Percentiles rank a stretch among this genome's conserved stretches.
Conservation (phyloP, 2,113 vertebrate genomes). For the Ellobius talpinus region DNA sequence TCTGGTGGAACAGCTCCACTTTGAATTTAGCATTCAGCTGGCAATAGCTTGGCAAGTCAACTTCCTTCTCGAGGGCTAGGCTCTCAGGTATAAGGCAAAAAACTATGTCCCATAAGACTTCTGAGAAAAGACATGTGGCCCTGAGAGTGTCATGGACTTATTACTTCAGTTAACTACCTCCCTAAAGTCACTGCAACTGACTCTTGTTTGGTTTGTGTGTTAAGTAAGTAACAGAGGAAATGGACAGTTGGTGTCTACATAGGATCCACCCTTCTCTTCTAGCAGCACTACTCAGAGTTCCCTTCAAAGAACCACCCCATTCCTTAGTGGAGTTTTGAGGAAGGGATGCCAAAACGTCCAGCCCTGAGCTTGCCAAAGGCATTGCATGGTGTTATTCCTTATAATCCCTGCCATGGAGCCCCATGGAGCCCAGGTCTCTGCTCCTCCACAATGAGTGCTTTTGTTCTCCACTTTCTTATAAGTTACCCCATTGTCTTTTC, state of each 20-base stretch:
- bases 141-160: neutral
- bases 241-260: neutral
- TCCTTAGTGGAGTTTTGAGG: neutral
- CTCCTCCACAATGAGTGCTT: neutral
- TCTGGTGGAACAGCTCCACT: neutral
- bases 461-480: neutral
- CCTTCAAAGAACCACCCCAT: neutral
- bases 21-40: slow-evolving; percentile 8
- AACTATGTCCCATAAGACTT: neutral
- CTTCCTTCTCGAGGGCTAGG: neutral
- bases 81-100: neutral
- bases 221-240: neutral
- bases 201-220: neutral
- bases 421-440: neutral
- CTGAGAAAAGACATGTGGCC: neutral
- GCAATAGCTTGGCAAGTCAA: neutral
- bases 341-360: neutral
- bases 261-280: neutral
- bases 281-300: neutral
- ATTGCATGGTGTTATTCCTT: neutral
- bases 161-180: neutral
- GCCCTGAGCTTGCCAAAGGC: neutral
- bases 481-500: neutral
- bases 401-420: neutral
- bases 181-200: too few relatives aligned